Evolutionary conservation across 2,888 invertebrate species (phyloP), one percentile per base, ranked within the genome.

Genomic region (Plusia festucae): DNA sequence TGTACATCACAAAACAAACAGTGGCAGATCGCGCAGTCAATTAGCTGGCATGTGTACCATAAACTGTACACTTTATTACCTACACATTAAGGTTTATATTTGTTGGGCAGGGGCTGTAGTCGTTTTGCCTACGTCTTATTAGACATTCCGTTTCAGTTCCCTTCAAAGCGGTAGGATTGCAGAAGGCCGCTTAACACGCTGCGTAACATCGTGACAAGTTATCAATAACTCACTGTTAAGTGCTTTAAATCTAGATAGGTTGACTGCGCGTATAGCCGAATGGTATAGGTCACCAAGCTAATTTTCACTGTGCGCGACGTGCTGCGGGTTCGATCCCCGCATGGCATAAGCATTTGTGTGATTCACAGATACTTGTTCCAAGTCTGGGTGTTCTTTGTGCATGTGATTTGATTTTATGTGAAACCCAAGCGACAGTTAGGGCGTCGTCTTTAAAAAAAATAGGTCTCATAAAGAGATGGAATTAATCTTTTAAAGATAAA

Each of bases 91-190:
- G 72, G 76, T 76, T 8, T 11, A 71, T 66, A 74, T 61, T 79
- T 30, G 64, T 52, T 55, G 69, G 64, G 46, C 53, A 27, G 24
- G 57, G 66, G 55, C 70, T 66, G 69, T 66, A 77, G 79, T 71
- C 72, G 63, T 78, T 79, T 82, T 81, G 79, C 82, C 79, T 82
- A 78, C 68, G 68, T 73, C 84, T 83, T 84, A 83, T 86, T 85
- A 85, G 64, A 73, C 70, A 86, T 85, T 86, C 85, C 73, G 81
- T 83, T 84, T 86, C 34, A 76, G 53, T 65, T 64, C 62, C 70
- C 79, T 78, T 74, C 70, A 72, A 55, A 55, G 69, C 60, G 57
- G 60, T 54, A 16, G 56, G 63, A 73, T 61, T 60, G 46, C 56
- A 27, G 57, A 53, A 54, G 57, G 57, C 54, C 53, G 49, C 49